Evolutionary conservation across 2,113 vertebrate genomes (phyloP).

Genomic region (Prunella fulvescens): DNA sequence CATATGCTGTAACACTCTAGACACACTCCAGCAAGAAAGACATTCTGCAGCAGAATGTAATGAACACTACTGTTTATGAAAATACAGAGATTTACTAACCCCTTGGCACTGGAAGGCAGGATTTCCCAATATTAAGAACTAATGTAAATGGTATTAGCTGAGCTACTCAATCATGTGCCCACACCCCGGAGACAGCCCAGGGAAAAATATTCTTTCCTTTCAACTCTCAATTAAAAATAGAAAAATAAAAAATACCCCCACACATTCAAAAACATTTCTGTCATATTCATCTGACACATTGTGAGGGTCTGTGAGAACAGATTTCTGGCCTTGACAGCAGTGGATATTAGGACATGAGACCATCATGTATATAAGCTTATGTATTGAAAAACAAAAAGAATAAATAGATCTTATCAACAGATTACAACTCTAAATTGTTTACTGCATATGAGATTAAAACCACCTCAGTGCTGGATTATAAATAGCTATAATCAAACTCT

Average conservation of each 20-base stretch:
- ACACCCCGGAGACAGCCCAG: background rate
- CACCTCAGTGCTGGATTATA: background rate
- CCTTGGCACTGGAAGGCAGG: slow-evolving; percentile 8
- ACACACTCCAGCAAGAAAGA: slow-evolving; percentile 31
- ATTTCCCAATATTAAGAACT: slow-evolving; percentile 8
- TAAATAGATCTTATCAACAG: background rate
- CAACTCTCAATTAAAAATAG: background rate
- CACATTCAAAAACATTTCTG: background rate
- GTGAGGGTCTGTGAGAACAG: background rate
- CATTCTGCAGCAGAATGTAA: slow-evolving; percentile 34
- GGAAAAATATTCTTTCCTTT: background rate
- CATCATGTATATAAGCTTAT: background rate
- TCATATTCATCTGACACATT: background rate
- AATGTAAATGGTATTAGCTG: slow-evolving; percentile 15
- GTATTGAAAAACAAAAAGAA: background rate
- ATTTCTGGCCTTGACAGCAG: background rate
- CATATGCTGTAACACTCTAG: background rate
- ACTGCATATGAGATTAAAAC: background rate
- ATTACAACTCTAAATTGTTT: background rate
- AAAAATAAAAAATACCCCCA: background rate
- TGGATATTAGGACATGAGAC: background rate
- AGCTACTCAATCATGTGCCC: slow-evolving; percentile 37
- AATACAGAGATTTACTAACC: slow-evolving; percentile 40
- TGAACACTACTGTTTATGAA: slow-evolving; percentile 35
- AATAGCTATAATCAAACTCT: slow-evolving; percentile 11